These are phyloP conservation scores for Crypturellus undulatus DNA, from an alignment of 2,113 vertebrate species.

Conservation along the genomic window DNA sequence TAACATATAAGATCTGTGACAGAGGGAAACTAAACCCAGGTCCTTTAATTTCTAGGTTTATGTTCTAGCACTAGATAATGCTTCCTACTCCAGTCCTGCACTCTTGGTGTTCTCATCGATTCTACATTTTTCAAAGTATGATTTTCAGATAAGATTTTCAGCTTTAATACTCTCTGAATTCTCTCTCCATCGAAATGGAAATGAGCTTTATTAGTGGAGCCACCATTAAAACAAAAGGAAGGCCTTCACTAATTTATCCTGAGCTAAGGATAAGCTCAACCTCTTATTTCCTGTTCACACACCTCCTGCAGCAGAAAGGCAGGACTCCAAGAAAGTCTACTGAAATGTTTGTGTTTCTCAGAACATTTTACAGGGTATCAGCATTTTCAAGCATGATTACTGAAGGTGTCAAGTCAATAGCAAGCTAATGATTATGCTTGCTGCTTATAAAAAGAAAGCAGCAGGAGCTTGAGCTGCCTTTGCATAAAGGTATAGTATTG, in stretches of 20 bases:
- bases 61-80: not conserved
- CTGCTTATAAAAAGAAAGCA: not conserved
- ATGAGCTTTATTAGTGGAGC: not conserved
- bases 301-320: not conserved
- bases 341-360: not conserved
- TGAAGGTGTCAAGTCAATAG: not conserved
- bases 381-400: not conserved
- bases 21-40: not conserved
- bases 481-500: not conserved
- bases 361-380: not conserved
- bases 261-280: not conserved
- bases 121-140: not conserved
- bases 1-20: slow-evolving; percentile 6
- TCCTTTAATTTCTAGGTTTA: not conserved
- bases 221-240: not conserved
- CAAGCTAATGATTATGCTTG: not conserved
- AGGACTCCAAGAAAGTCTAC: not conserved
- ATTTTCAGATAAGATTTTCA: not conserved
- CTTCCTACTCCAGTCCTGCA: not conserved
- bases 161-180: not conserved
- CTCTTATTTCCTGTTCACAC: not conserved
- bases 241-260: not conserved
- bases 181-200: not conserved
- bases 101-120: not conserved
- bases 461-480: not conserved